Percentiles rank a stretch among this genome's conserved stretches.
phyloP scores from a whole-genome alignment of 2,113 vertebrate species.

The Bagarius yarrelli region DNA sequence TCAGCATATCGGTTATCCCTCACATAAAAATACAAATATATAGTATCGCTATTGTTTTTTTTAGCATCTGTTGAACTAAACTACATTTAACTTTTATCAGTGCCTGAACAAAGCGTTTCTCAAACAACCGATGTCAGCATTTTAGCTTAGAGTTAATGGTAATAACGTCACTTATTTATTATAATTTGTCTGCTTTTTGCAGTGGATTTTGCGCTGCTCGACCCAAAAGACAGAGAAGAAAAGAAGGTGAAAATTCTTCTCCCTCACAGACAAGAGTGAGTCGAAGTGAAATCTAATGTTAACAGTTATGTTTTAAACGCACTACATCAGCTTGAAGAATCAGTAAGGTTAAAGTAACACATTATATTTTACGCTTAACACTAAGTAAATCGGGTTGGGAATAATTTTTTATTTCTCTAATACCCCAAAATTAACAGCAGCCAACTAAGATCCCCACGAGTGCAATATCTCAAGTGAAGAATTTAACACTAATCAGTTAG shows the following conservation, averaged over 20 bases:
- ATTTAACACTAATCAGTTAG: too few relatives aligned
- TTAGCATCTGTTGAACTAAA: too few relatives aligned
- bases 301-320: neutral
- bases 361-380: neutral
- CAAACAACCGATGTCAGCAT: neutral
- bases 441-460: too few relatives aligned
- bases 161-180: too few relatives aligned
- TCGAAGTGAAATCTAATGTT: constrained; percentile 16
- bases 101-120: neutral
- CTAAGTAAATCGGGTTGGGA: neutral
- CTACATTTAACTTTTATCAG: neutral
- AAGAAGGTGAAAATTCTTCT: constrained; percentile 60
- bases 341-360: neutral
- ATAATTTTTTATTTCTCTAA: neutral
- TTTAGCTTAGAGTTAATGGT: too few relatives aligned
- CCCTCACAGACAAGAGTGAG: constrained; percentile 82
- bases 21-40: too few relatives aligned
- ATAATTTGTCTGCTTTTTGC: constrained; percentile 53
- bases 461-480: too few relatives aligned
- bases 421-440: too few relatives aligned
- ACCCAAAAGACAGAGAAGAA: constrained; percentile 69
- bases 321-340: neutral
- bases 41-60: too few relatives aligned
- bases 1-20: too few relatives aligned
- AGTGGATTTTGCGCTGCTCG: constrained; percentile 83